Evolutionary conservation across 92 coral and sea anemone species (phyloP).

Genomic region (Scolanthus callimorphus): DNA sequence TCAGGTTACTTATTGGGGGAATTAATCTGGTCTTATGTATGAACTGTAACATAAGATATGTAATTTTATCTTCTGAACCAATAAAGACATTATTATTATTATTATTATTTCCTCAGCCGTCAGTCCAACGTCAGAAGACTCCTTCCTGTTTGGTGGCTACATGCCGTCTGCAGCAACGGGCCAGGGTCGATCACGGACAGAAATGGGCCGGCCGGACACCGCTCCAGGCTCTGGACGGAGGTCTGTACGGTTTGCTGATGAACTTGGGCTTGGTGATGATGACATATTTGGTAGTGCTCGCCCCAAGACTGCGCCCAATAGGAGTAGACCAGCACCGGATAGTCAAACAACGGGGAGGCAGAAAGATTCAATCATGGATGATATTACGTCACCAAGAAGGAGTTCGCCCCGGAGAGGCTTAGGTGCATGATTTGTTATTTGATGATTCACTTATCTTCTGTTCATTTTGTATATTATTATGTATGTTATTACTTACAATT

Average conservation of each 20-base stretch:
- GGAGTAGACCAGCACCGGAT: constrained; percentile 36
- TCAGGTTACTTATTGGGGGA: no score
- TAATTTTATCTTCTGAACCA: no score
- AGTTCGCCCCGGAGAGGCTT: constrained; percentile 1
- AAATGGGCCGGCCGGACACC: constrained; percentile 84
- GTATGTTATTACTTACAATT: no score
- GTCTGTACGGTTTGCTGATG: constrained; percentile 92
- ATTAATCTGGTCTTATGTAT: no score
- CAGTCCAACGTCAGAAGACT: constrained; percentile 77
- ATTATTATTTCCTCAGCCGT: constrained; percentile 37
- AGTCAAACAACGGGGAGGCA: constrained; percentile 26
- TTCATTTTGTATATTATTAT: no score
- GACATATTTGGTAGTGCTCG: constrained; percentile 53
- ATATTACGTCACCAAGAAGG: constrained; percentile 11
- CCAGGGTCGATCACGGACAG: constrained; percentile 69
- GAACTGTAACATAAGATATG: no score
- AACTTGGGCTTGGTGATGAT: constrained; percentile 88
- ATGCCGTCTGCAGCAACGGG: constrained; percentile 89
- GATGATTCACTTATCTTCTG: no score
- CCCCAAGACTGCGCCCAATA: constrained; percentile 89
- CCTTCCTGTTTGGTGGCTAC: constrained; percentile 95
- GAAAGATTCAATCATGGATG: constrained; percentile 8
- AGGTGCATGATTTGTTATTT: no score
- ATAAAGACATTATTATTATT: no score
- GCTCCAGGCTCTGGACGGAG: constrained; percentile 74